Evolutionary conservation across 2,888 invertebrate genomes (phyloP), one percentile per base, ranked within the genome.

Genomic region (Cheilosia variabilis): DNA sequence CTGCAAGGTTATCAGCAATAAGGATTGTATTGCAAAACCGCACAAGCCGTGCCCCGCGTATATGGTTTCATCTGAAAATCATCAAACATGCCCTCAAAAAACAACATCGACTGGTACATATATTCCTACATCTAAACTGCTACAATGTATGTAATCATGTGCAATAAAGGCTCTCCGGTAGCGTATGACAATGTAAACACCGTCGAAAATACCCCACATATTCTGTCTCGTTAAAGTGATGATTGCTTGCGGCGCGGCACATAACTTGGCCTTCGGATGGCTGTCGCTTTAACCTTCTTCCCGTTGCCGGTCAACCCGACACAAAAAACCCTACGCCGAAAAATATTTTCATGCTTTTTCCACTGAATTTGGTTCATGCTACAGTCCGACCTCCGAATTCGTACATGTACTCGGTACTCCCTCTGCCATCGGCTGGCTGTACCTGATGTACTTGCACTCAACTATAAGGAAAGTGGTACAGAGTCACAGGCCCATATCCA

Each of bases 231-330:
- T 37, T 37, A 37, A 37, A 37, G 13, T 37, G 37, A 37, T 13
- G 37, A 37, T 37, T 69, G 62, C 69, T 77, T 62, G 52, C 53
- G 47, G n/a, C 19, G 17, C 10, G 3, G 6, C 45, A 15, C 60
- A 60, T 53, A 34, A 53, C 37, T 52, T 76, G 77, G 65, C 66
- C 77, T 72, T 71, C 45, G 43, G 52, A 62, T 63, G 58, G 5
- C 43, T 41, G 65, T 63, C 69, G 69, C 45, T 60, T 63, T 19
- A 52, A 37, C 10, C 45, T 55, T 45, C 57, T 24, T 13, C 65
- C 60, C 60, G 57, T 62, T 52, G 13, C 31, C n/a, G 41, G 52
- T 15, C 24, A 13, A 15, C 5, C 75, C 69, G 55, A 13, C 17
- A 2, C 19, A 72, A 34, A 41, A 47, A 9, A 2, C 37, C 7